Evolutionary conservation across 2,113 vertebrate genomes (phyloP), one percentile per base, ranked within the genome.

Genomic region (Suricata suricatta): DNA sequence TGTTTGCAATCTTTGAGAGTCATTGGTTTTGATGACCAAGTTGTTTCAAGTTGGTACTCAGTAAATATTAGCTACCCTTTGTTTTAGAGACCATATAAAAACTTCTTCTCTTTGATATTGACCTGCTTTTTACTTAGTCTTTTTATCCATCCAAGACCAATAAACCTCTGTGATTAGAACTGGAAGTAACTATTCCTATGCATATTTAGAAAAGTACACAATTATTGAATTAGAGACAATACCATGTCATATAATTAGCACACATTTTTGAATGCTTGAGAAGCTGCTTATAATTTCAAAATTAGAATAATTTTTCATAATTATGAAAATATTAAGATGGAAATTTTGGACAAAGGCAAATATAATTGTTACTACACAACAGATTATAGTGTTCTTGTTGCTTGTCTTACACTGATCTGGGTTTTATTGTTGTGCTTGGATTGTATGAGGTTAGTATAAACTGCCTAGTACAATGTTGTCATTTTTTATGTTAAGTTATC

Each of bases 401-500:
- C 10, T 96, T 93, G 7, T 11, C 2, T 19, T 87, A 2, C 5
- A 41, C 9, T 38, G 15, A 16, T 92, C 33, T 87, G 68, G 33
- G 31, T 95, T 96, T 87, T 80, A 44, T 50, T 74, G 27, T 86
- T 96, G 15, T 60, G 6, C 66, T 92, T 94, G 44, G 35, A 68
- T 90, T 96, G 16, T 76, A 66, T 74, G 9, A 74, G n/a, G 29
- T 88, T 54, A 86, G 3, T 27, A 69, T 41, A 95, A 82, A 10
- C 25, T 50, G 71, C n/a, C 15, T 77, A 63, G 5, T 88, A 14
- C 1, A 33, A 47, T 72, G 10, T 54, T 88, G n/a, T 2, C 27
- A 79, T 92, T 68, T 87, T 95, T 95, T 31, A 15, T 80, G 33
- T 90, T 47, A 82, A 44, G 80, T 92, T 96, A 69, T 74, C 1